phyloP scores from a whole-genome alignment of 2,888 invertebrate genomes.

The Tiliacea citrago region DNA sequence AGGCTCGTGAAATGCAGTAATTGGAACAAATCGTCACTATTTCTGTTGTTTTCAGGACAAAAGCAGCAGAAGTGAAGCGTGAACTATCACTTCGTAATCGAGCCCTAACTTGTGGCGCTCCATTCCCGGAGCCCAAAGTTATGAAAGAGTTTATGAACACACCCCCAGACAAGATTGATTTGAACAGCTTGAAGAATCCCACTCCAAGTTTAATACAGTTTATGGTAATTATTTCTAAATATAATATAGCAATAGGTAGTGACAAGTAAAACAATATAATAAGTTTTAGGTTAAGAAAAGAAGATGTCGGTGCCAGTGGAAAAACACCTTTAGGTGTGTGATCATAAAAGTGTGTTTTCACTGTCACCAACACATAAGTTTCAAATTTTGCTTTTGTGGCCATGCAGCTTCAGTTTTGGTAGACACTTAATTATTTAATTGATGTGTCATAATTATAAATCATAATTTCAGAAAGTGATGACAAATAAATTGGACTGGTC shows the following conservation, averaged over 20 bases:
- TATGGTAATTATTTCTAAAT: constrained; percentile 86
- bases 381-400: not conserved
- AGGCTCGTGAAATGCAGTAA: not conserved
- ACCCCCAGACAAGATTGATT: constrained; percentile 88
- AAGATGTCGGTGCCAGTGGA: not conserved
- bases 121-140: constrained; percentile 94
- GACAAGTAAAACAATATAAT: not conserved
- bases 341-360: not conserved
- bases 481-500: constrained; percentile 93
- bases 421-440: not conserved
- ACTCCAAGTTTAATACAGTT: constrained; percentile 93
- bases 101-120: constrained; percentile 90
- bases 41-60: constrained; percentile 86
- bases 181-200: constrained; percentile 90
- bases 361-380: not conserved
- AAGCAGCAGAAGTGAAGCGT: constrained; percentile 92
- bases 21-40: not conserved
- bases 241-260: not conserved
- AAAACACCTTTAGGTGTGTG: not conserved
- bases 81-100: constrained; percentile 93
- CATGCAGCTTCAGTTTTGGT: too few species aligned
- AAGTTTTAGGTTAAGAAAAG: not conserved
- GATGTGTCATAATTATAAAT: not conserved
- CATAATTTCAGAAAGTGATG: constrained; percentile 91
- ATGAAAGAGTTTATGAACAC: constrained; percentile 93